Base-by-base conservation (phyloP, 2,113 vertebrate species). In the Narcine bancroftii region DNA sequence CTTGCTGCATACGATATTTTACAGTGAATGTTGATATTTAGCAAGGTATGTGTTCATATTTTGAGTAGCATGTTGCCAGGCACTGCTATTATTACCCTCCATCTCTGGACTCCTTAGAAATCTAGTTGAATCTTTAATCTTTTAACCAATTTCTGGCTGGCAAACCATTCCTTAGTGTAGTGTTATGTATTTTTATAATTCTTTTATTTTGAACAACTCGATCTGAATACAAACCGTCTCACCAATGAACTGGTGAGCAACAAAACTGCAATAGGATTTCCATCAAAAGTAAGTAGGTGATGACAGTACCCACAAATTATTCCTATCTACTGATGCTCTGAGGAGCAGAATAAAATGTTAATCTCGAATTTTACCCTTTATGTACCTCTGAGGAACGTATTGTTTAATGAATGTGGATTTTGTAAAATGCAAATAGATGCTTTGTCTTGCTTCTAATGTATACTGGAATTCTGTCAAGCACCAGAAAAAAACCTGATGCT, bases 401-500 rank as follows among this genome's bases (percentile, higher is more conserved):
- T 33, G 0, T 53, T 56, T 85, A 50, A 85, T 60, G 5, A 60
- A n/a, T 10, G 4, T 56, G 11, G 33, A 15, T 15, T n/a, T 47
- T 9, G 47, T 26, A 24, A 24, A n/a, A n/a, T n/a, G 36, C 1
- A 47, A 36, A 6, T 87, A 36, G 81, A 87, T 87, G 53, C 15
- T 17, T 50, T 7, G 24, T 42, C 79, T 26, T 29, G 15, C 47
- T 53, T n/a, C 29, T 33, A 81, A 81, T 56, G 47, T 56, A 26
- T 87, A 87, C 53, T 85, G 50, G 26, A 85, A 36, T 85, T 85
- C 81, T 19, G 17, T 87, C 21, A 87, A 87, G 33, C 33, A n/a
- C 81, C 53, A 36, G 81, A 60, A 85, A 56, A n/a, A 15, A 5
- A n/a, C n/a, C 13, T 87, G 53, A 36, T 56, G 81, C 81, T 87